Conservation (phyloP, 1,140 invertebrate genomes). For the Brachionus manjavacas region DNA sequence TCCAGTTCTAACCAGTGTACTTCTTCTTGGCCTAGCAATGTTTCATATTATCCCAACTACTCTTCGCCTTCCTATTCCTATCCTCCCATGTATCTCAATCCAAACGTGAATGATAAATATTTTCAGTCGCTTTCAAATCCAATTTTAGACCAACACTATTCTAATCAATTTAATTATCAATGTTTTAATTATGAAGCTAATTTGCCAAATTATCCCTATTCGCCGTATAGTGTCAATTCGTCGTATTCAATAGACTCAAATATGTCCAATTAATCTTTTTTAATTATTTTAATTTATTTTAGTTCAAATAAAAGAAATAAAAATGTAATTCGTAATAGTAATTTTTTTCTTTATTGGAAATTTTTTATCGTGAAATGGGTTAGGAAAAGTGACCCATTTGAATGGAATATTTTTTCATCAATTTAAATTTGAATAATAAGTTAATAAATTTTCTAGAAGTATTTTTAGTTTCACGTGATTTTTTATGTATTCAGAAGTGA, state of each 20-base stretch:
- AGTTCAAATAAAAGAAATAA: too few species aligned
- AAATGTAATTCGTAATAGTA: too few species aligned
- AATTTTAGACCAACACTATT: background rate
- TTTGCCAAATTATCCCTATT: background rate
- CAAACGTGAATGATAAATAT: background rate
- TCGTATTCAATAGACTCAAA: background rate
- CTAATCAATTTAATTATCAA: background rate
- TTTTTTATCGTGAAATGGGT: too few species aligned
- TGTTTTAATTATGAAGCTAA: background rate
- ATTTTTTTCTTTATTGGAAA: too few species aligned
- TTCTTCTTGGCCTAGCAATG: background rate
- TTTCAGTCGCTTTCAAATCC: background rate
- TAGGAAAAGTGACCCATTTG: too few species aligned
- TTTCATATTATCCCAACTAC: background rate
- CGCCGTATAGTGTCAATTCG: background rate
- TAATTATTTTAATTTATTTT: background rate
- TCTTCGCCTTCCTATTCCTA: background rate
- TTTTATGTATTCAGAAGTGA: too few species aligned
- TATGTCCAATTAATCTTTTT: background rate
- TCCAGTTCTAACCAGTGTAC: background rate
- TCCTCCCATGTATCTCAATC: background rate
- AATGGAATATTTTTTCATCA: too few species aligned
- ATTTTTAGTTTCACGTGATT: too few species aligned
- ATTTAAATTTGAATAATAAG: too few species aligned
- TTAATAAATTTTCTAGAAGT: too few species aligned